These are phyloP conservation scores for Metridium senile DNA, from an alignment of 92 coral and sea anemone species.

Conservation along the genomic window DNA sequence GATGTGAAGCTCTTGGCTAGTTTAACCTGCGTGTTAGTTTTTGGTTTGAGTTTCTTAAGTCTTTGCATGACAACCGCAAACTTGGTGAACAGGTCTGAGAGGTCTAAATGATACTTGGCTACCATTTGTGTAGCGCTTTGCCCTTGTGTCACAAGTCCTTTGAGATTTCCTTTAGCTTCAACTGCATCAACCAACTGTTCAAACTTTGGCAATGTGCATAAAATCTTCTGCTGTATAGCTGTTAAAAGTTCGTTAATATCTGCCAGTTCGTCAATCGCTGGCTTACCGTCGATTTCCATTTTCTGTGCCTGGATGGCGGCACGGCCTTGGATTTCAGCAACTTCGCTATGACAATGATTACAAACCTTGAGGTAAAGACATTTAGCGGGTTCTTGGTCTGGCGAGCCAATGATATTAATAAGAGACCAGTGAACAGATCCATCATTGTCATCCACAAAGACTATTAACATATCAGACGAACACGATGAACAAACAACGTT, in stretches of 20 bases:
- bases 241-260: constrained; percentile 57
- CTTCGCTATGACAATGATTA: constrained; percentile 74
- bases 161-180: constrained; percentile 80
- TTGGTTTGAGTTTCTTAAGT: constrained; percentile 81
- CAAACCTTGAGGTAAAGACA: constrained; percentile 82
- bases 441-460: constrained; percentile 58
- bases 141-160: constrained; percentile 67
- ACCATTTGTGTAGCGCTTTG: constrained; percentile 81
- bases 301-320: constrained; percentile 49
- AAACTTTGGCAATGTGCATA: constrained; percentile 69
- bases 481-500: constrained; percentile 76
- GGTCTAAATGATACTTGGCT: constrained; percentile 88
- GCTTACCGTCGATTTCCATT: constrained; percentile 61
- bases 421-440: constrained; percentile 70
- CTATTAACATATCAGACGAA: constrained; percentile 81
- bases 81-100: constrained; percentile 95
- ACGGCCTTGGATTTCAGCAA: constrained; percentile 75
- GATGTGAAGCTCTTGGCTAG: constrained; percentile 80
- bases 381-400: constrained; percentile 82
- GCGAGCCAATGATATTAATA: constrained; percentile 84
- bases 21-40: constrained; percentile 81
- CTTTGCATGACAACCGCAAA: constrained; percentile 96
- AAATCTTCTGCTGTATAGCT: constrained; percentile 64
- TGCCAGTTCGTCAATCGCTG: constrained; percentile 67
- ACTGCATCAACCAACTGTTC: constrained; percentile 90